Evolutionary conservation across 2,797 vertebrate species (phyloP).

Genomic region (Pteronotus mesoamericanus): DNA sequence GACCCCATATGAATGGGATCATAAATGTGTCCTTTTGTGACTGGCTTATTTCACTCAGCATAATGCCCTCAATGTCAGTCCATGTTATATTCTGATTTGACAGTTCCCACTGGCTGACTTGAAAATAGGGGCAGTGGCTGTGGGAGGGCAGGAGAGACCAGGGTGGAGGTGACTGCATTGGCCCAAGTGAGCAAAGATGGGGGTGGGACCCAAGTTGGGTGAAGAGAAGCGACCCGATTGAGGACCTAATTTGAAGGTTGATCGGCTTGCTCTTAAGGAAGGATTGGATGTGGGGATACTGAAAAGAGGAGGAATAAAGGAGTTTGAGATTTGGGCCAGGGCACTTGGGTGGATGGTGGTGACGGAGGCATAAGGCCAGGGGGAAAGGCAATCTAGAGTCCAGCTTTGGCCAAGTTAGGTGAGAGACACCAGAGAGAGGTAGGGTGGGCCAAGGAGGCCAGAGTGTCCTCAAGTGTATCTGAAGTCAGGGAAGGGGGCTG

Average conservation of each 20-base stretch:
- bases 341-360: background rate
- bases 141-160: background rate
- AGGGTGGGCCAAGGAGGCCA: slow-evolving; percentile 56
- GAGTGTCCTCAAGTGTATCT: background rate
- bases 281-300: background rate
- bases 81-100: background rate
- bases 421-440: background rate
- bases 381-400: background rate
- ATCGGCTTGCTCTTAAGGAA: background rate
- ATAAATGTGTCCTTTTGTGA: background rate
- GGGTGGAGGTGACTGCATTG: background rate
- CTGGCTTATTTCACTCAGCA: background rate
- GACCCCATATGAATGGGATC: background rate
- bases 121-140: background rate
- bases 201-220: background rate
- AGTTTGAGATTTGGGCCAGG: background rate
- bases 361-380: background rate
- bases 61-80: background rate
- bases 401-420: background rate
- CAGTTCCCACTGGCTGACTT: background rate
- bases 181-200: background rate
- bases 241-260: background rate
- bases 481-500: background rate
- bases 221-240: background rate
- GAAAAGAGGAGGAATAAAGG: background rate